phyloP scores from a whole-genome alignment of 1,140 invertebrate species.

The Neotoxoptera formosana region DNA sequence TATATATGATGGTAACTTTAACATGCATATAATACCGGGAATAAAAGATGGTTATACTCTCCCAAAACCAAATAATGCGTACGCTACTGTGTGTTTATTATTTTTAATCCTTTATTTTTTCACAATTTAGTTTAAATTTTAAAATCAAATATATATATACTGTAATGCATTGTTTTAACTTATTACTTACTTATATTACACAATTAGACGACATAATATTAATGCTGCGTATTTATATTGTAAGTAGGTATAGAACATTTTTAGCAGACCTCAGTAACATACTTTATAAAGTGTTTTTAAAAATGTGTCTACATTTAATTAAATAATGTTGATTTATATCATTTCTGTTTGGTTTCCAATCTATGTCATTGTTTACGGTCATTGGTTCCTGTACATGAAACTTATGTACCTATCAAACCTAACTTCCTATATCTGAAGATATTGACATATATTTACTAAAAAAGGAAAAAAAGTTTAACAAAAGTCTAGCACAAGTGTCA shows the following conservation, averaged over 20 bases:
- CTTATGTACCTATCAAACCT: background rate
- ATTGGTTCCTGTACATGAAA: background rate
- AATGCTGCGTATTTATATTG: too few species aligned
- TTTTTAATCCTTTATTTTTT: too few species aligned
- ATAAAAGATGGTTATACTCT: background rate
- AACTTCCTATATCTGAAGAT: background rate
- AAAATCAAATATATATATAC: too few species aligned
- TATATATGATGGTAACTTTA: background rate
- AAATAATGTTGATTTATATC: too few species aligned
- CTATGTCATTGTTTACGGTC: background rate
- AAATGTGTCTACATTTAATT: background rate
- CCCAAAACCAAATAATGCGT: too few species aligned
- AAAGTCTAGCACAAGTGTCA: background rate
- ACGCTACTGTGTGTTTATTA: too few species aligned
- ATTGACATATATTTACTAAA: background rate
- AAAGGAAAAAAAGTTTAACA: background rate
- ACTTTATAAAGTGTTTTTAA: background rate
- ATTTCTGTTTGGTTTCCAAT: background rate
- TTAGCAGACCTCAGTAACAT: too few species aligned
- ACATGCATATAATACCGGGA: background rate
- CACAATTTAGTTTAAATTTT: too few species aligned
- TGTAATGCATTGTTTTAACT: too few species aligned
- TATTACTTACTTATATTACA: too few species aligned
- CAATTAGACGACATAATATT: too few species aligned
- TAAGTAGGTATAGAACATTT: too few species aligned